Conservation (phyloP, 2,888 invertebrate genomes). For the Marronus borbonicus region DNA sequence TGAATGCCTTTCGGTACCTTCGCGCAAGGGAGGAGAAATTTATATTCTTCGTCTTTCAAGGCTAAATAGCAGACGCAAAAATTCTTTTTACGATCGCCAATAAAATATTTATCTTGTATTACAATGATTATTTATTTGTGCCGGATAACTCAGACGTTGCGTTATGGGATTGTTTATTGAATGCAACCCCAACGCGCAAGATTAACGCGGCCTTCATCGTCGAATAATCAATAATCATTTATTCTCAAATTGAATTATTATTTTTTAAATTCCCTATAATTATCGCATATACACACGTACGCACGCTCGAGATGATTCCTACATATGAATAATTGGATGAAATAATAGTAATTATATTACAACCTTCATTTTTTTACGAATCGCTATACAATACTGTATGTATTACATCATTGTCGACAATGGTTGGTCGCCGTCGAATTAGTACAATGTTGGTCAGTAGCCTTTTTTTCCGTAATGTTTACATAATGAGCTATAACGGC, state of each 20-base stretch:
- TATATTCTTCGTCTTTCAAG: slow-evolving; percentile 24
- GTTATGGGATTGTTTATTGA: slow-evolving; percentile 20
- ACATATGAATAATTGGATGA: slow-evolving; percentile 35
- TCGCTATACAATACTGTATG: slow-evolving; percentile 5
- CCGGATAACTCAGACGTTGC: slow-evolving; percentile 16
- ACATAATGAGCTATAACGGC: slow-evolving; percentile 12
- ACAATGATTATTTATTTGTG: slow-evolving; percentile 19
- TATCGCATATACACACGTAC: background rate
- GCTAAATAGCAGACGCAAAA: slow-evolving; percentile 31
- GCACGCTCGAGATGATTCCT: slow-evolving; percentile 26
- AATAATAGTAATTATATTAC: slow-evolving; percentile 39
- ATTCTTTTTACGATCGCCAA: slow-evolving; percentile 19
- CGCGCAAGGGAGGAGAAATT: slow-evolving; percentile 18
- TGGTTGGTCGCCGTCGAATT: slow-evolving; percentile 25
- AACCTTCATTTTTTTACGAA: slow-evolving; percentile 35
- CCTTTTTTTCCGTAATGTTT: slow-evolving; percentile 26
- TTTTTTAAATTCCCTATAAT: slow-evolving; percentile 25
- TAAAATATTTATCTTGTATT: slow-evolving; percentile 31
- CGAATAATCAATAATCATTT: slow-evolving; percentile 7
- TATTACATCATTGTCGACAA: slow-evolving; percentile 27
- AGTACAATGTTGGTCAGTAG: slow-evolving; percentile 24
- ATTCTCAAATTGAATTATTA: slow-evolving; percentile 23
- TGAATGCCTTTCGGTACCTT: background rate
- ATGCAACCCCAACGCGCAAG: background rate
- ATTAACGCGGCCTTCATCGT: slow-evolving; percentile 12